These are phyloP conservation scores for Bos indicus DNA, from an alignment of 2,113 vertebrate genomes.

Conservation along the genomic window DNA sequence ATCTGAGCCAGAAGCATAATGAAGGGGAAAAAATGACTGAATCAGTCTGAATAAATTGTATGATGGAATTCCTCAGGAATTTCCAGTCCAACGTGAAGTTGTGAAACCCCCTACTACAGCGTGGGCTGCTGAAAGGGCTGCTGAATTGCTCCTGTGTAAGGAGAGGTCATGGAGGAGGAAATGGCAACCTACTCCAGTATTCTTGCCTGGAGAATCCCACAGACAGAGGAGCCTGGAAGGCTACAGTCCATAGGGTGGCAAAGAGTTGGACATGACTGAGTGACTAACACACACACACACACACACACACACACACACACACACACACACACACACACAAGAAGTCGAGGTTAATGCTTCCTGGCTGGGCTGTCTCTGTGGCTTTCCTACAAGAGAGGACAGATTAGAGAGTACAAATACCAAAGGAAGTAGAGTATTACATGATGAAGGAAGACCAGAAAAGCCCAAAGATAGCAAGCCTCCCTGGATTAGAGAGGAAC, in stretches of 20 bases:
- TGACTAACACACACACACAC: background rate
- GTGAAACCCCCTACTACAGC: fast-evolving
- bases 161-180: background rate
- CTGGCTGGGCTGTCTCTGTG: background rate
- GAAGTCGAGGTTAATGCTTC: background rate
- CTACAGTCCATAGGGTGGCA: background rate
- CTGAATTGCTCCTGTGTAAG: background rate
- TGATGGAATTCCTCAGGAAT: background rate
- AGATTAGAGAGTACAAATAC: background rate
- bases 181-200: background rate
- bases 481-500: background rate
- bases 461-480: background rate
- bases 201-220: background rate
- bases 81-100: background rate
- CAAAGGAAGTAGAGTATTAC: background rate
- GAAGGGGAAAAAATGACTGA: background rate
- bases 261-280: background rate
- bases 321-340: background rate
- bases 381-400: background rate
- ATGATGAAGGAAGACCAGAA: background rate
- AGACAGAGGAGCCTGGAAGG: background rate
- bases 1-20: background rate
- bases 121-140: background rate
- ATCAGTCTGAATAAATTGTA: background rate
- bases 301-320: background rate